Percentiles rank a stretch among this genome's conserved stretches.
These are phyloP conservation scores for Bombus affinis DNA, from an alignment of 1,140 invertebrate species.

Conservation along the genomic window DNA sequence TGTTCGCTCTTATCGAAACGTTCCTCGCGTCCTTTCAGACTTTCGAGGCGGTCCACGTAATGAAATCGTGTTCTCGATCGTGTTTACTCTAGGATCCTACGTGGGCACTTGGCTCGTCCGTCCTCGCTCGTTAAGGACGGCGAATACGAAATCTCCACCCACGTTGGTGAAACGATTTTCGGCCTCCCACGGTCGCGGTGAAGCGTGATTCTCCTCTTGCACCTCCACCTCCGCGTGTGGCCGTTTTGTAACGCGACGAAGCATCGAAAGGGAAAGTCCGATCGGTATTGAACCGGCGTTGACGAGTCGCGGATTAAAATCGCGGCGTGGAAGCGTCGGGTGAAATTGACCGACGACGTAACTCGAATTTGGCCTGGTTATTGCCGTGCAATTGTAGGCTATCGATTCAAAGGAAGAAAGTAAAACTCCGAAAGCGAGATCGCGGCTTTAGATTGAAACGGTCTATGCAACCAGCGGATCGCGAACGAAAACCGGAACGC, in stretches of 20 bases:
- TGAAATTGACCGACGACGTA: not conserved
- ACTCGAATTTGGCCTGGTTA: not conserved
- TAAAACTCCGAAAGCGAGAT: slow-evolving; percentile 57
- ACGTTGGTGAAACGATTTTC: not conserved
- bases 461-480: slow-evolving; percentile 23
- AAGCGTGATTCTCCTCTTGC: no score
- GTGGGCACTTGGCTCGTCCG: not conserved
- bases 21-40: no score
- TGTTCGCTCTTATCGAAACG: no score
- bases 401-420: slow-evolving; percentile 31
- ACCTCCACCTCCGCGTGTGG: no score
- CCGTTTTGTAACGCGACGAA: not conserved
- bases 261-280: not conserved
- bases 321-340: no score
- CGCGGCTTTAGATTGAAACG: slow-evolving; percentile 30
- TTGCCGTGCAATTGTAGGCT: not conserved
- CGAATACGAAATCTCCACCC: slow-evolving; percentile 52
- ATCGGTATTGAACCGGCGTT: not conserved
- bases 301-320: not conserved
- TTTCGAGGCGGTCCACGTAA: no score
- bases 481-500: slow-evolving; percentile 16
- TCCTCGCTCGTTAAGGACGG: slow-evolving; percentile 38
- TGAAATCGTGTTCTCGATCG: not conserved
- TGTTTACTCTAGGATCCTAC: slow-evolving; percentile 12
- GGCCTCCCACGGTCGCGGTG: not conserved